Evolutionary conservation across 2,113 vertebrate genomes (phyloP).

Genomic region (Antigone vipio): DNA sequence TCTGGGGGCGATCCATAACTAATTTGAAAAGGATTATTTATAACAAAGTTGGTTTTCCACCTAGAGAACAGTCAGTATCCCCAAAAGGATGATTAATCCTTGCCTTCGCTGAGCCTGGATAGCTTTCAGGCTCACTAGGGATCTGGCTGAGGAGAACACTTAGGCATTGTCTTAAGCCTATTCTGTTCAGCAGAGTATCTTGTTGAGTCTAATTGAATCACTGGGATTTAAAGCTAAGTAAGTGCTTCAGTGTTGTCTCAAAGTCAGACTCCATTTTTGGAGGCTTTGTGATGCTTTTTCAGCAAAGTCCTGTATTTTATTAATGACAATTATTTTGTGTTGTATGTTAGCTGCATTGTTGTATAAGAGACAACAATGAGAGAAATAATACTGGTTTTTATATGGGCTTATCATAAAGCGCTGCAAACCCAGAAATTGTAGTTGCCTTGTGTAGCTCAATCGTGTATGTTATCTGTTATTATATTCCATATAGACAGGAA

Average conservation of each 20-base stretch:
- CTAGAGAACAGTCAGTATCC: background rate
- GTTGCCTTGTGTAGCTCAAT: background rate
- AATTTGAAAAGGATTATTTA: conserved; percentile 42
- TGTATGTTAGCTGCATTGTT: background rate
- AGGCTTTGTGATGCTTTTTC: background rate
- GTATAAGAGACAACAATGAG: background rate
- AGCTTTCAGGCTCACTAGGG: conserved; percentile 31
- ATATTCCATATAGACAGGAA: background rate
- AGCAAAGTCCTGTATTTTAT: background rate
- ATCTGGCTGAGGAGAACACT: conserved; percentile 21
- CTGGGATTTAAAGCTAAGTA: conserved; percentile 39
- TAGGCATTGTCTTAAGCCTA: conserved; percentile 12
- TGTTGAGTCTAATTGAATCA: conserved; percentile 43
- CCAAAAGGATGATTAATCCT: conserved; percentile 51
- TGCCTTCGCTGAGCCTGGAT: background rate
- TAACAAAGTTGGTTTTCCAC: conserved; percentile 13
- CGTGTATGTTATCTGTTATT: rapidly evolving
- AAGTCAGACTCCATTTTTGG: background rate
- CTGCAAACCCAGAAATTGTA: background rate
- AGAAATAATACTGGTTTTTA: background rate
- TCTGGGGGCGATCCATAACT: conserved; percentile 5
- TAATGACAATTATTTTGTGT: background rate
- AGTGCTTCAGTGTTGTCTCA: background rate
- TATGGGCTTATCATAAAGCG: background rate
- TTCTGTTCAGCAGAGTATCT: conserved; percentile 24